Conservation (phyloP, 2,888 invertebrate genomes). For the Drosophila siamana region DNA sequence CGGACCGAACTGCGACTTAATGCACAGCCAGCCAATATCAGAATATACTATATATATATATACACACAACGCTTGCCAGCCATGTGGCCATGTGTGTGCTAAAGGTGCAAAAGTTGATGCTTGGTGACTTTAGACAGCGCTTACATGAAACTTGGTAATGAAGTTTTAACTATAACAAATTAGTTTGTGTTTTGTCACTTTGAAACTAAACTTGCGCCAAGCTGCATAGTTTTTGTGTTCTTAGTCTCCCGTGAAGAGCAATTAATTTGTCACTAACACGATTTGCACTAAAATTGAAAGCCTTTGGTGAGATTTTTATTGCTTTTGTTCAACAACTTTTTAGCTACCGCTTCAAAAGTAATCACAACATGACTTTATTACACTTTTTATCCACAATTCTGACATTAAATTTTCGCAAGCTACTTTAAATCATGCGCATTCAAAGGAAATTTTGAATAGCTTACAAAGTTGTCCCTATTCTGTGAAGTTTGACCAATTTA, state of each 20-base stretch:
- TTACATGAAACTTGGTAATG: background rate
- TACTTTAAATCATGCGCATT: background rate
- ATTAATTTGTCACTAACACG: background rate
- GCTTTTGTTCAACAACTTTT: background rate
- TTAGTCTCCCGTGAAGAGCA: background rate
- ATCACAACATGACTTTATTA: no score
- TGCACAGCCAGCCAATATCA: background rate
- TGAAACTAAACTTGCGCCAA: background rate
- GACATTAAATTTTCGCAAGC: background rate
- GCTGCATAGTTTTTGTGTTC: background rate
- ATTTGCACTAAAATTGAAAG: background rate
- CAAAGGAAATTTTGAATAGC: background rate
- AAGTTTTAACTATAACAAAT: background rate
- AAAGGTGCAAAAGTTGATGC: background rate
- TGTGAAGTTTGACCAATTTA: slow-evolving; percentile 12
- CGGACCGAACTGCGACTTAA: background rate
- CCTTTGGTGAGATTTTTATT: background rate
- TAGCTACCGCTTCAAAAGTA: background rate
- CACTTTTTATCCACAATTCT: no score
- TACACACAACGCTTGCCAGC: background rate
- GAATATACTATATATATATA: background rate
- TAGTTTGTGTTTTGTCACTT: background rate
- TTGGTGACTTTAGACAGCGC: background rate
- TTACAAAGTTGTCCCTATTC: background rate
- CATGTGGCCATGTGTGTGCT: background rate